Evolutionary conservation across 2,888 invertebrate genomes (phyloP).

Genomic region (Papilio demoleus): DNA sequence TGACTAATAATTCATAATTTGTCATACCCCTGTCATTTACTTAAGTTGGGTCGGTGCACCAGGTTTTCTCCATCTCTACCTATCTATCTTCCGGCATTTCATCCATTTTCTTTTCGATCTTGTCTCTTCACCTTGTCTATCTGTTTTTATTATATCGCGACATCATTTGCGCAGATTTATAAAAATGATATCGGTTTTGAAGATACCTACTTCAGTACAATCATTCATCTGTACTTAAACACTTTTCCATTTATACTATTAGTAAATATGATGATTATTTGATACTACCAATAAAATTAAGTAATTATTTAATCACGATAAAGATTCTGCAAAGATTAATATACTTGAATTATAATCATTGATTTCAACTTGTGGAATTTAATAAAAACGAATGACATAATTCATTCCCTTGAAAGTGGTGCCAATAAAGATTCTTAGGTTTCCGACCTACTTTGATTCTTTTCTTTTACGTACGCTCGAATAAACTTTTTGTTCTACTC

Average conservation of each 20-base stretch:
- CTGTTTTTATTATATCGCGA: no score
- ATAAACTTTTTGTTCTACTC: slow-evolving; percentile 21
- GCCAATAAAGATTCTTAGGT: slow-evolving; percentile 19
- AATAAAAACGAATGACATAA: slow-evolving; percentile 12
- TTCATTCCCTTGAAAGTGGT: slow-evolving; percentile 13
- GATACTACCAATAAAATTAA: not conserved
- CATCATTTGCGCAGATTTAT: no score
- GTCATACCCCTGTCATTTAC: no score
- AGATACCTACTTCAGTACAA: no score
- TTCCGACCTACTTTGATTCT: slow-evolving; percentile 27
- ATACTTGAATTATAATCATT: not conserved
- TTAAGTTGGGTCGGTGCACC: no score
- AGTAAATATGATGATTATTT: not conserved
- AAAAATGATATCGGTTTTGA: no score
- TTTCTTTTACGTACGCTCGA: slow-evolving; percentile 19
- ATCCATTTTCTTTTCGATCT: no score
- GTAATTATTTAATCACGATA: not conserved
- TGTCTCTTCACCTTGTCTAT: no score
- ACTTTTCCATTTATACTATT: no score
- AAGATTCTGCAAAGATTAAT: not conserved
- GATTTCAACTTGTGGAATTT: slow-evolving; percentile 2
- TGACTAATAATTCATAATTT: not conserved
- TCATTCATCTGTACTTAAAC: no score
- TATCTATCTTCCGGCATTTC: no score
- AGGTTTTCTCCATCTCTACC: no score